Evolutionary conservation across 64 coral and sea anemone genomes (phyloP).

Genomic region (Orbicella faveolata): DNA sequence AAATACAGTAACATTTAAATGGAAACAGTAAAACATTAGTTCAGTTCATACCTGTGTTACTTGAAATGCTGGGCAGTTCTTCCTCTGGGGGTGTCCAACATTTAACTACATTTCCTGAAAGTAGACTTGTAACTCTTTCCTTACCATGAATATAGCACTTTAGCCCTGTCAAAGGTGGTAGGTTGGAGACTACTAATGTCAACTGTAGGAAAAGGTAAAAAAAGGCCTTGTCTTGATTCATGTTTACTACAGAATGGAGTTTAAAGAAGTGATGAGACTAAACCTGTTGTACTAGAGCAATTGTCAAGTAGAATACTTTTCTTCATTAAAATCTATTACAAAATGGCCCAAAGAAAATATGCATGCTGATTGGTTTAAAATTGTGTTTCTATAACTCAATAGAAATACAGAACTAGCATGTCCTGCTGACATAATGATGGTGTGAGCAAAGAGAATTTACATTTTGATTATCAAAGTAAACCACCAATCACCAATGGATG

Average conservation of each 20-base stretch:
- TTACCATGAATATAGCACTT: constrained; percentile 72
- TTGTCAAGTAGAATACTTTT: no score
- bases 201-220: constrained; percentile 43
- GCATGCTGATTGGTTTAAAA: no score
- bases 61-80: constrained; percentile 61
- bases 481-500: no score
- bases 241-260: not conserved
- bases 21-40: not conserved
- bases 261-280: not conserved
- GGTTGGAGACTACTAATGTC: constrained; percentile 47
- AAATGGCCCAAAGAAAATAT: no score
- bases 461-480: no score
- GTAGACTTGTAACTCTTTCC: constrained; percentile 17
- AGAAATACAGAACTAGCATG: no score
- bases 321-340: no score
- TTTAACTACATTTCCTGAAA: constrained; percentile 8
- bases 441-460: no score
- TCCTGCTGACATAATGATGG: no score
- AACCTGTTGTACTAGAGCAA: no score
- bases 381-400: no score
- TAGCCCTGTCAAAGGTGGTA: constrained; percentile 36
- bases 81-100: constrained; percentile 42
- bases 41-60: constrained; percentile 55
- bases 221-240: not conserved
- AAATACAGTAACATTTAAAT: not conserved